Evolutionary conservation across 2,888 invertebrate species (phyloP).

Genomic region (Rotaria magnacalcarata): DNA sequence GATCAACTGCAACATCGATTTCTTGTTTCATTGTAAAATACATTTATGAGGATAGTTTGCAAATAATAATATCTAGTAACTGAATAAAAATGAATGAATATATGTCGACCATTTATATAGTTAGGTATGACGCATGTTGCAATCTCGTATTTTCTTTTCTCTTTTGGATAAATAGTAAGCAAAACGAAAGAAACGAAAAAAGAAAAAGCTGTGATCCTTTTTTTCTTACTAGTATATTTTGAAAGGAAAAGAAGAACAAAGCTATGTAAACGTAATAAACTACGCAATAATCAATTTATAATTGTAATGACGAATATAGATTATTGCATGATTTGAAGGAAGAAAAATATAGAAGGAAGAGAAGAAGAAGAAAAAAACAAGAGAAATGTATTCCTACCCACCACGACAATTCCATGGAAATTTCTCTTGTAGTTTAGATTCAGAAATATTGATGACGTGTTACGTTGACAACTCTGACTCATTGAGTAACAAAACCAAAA

Average conservation of each 20-base stretch:
- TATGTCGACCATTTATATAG: background rate
- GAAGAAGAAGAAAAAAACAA: background rate
- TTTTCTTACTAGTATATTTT: background rate
- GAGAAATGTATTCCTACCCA: background rate
- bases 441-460: background rate
- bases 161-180: background rate
- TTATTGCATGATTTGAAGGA: background rate
- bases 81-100: constrained; percentile 17
- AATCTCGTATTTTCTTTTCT: background rate
- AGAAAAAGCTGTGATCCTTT: background rate
- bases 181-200: background rate
- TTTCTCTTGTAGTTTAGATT: background rate
- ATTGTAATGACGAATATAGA: background rate
- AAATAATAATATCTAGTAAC: background rate
- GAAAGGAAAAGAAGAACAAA: background rate
- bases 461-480: constrained; percentile 17
- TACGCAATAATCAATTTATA: constrained; percentile 3
- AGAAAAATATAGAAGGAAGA: background rate
- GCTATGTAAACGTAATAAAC: background rate
- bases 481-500: background rate
- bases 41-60: background rate
- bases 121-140: background rate
- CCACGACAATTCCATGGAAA: background rate
- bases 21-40: background rate
- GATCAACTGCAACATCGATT: constrained; percentile 5